Evolutionary conservation across 2,888 invertebrate genomes (phyloP).

Genomic region (Tipula vernalis): DNA sequence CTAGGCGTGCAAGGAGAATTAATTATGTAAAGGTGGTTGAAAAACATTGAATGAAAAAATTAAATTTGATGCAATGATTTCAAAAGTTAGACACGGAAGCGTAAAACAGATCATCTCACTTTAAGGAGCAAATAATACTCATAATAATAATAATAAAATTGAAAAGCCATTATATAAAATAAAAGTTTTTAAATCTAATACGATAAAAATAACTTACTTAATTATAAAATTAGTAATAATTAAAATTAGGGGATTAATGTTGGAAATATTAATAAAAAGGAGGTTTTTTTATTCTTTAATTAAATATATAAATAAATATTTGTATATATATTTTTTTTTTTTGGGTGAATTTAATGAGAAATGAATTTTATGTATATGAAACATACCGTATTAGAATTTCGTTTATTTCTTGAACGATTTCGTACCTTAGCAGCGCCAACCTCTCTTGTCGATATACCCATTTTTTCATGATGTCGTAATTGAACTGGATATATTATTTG

Average conservation of each 20-base stretch:
- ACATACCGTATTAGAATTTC: constrained; percentile 41
- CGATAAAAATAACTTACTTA: not conserved
- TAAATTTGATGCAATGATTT: not conserved
- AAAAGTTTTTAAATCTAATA: not conserved
- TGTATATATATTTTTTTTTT: not conserved
- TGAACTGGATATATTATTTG: constrained; percentile 92
- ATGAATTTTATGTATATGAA: constrained; percentile 10
- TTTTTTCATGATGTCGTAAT: constrained; percentile 87
- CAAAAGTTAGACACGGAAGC: not conserved
- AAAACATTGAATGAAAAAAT: not conserved
- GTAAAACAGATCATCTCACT: not conserved
- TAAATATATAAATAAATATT: not conserved
- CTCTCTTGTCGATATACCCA: constrained; percentile 90
- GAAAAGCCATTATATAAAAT: not conserved
- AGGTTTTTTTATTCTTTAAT: not conserved
- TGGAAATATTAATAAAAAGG: not conserved
- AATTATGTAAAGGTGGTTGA: not conserved
- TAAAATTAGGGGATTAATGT: not conserved
- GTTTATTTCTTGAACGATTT: constrained; percentile 37
- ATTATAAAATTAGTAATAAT: not conserved
- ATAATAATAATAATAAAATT: not conserved
- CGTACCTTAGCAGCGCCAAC: constrained; percentile 77
- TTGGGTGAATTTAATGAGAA: not conserved
- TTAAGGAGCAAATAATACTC: not conserved
- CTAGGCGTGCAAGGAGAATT: not conserved